Evolutionary conservation across 2,797 vertebrate genomes (phyloP), one percentile per base, ranked within the genome.

Genomic region (Epinephelus awoara): DNA sequence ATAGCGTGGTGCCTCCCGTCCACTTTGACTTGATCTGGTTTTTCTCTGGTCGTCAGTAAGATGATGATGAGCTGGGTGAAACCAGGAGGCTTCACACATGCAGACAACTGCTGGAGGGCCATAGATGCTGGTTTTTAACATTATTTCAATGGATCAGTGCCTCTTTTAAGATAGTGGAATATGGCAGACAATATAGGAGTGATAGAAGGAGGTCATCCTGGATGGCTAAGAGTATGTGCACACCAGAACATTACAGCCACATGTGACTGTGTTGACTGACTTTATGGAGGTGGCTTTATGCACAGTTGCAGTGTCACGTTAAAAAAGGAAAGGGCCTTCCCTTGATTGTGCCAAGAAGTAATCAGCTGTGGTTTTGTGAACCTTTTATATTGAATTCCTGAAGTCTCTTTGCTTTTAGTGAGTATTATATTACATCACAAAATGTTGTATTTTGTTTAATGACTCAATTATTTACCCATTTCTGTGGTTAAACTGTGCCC

Each of bases 1-100:
- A 86, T 80, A 49, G 75, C 66, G 1, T 2, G 10, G 57, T 3
- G 38, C 55, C 75, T 68, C 73, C 70, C 17, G 5, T 73, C 67
- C 69, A 57, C 74, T 84, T 69, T 2, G 15, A 68, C 67, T 70
- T 64, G 59, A 34, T 58, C 51, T 38, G 46, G 8, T 34, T 46
- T 81, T 64, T 65, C 52, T 54, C 3, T 27, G 61, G 59, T 68
- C 38, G 44, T 82, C 61, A 15, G 42, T 25, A 23, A 7, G 50
- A 71, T 67, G 77, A 69, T 51, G 77, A 85, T 69, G 65, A 70
- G 72, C 66, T 42, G 23, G n/a, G 42, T 6, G 58, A 72, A 66
- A 62, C 61, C 27, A 27, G 29, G 64, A 74, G 40, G 52, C 44
- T 44, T 29, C 29, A 7, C 38, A 27, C 72, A 46, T 13, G 40